Base-by-base conservation (phyloP, 2,888 invertebrate species). In the Drosophila monieri region DNA sequence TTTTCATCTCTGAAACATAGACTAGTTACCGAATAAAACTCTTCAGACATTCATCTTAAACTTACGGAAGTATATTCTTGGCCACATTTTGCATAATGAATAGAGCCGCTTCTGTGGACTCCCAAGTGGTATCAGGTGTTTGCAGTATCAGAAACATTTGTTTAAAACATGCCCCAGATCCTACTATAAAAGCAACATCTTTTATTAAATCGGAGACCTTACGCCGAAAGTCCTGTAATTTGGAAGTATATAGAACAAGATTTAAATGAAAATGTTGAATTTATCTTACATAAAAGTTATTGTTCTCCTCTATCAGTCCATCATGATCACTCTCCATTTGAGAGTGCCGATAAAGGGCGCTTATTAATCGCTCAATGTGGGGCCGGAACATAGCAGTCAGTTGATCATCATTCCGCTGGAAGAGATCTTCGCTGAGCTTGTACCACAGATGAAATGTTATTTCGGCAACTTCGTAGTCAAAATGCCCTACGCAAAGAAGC, bases 361-460 rank as follows among this genome's bases (percentile, higher is more conserved):
- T 95, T 6, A 99, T 95, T n/a, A 99, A 92, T 80, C 98, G 93
- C 91, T 98, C 97, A 61, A 99, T 94, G 90, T 98, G 97, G 0
- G 98, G 98, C 88, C 95, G 95, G 91, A 99, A 99, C 35, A 95
- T 92, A 49, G 94, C 94, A 1, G 96, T 97, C n/a, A 97, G 90
- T 0, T 94, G 94, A 80, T 96, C 95, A 85, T 94, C 95, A 90
- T 98, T 96, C 76, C 95, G 95, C 83, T 97, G 96, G 91, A 98
- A 99, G 4, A 99, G 93, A 86, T 96, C 96, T 92, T 99, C 99
- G 4, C 99, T 98, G 35, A 99, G 92, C 25, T 97, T 94, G 92
- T 98, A 99, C 99, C 99, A 99, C 65, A 99, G 93, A 91, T 97
- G 97, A 90, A 99, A 99, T 1, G 99, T 98, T 78, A 99, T 97